Base-by-base conservation (phyloP, 1,140 invertebrate genomes). In the Drosophila repleta region DNA sequence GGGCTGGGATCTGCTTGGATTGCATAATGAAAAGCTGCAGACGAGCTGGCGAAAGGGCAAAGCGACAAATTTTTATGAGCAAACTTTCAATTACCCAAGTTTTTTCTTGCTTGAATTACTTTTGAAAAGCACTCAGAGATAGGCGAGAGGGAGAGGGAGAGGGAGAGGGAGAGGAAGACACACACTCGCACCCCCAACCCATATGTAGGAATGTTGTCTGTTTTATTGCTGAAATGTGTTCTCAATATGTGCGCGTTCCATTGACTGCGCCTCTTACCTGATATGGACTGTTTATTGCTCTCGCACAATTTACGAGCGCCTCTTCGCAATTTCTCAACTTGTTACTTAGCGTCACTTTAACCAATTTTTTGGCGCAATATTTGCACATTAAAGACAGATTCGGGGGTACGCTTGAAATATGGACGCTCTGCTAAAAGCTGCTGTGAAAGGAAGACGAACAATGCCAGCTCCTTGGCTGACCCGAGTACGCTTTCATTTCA, bases 11-110 rank as follows among this genome's bases (percentile, higher is more conserved):
- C 18, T 26, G 32, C 48, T 52, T 70, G 43, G 68, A 60, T 66
- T 81, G 77, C 72, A 81, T 84, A 84, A 84, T 85, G 80, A 84
- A 84, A 84, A 85, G 68, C 77, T 84, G 20, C 76, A 83, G 71
- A 62, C 61, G 24, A 43, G 63, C 55, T 57, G 55, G 39, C 55
- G 32, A 74, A 73, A 56, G 52, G 62, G 70, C 64, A 79, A 66
- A 76, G 79, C 79, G 83, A 87, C 82, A 87, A 88, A 87, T 87
- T 87, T 87, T 87, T 87, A 87, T 87, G 83, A 79, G 83, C 58
- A 87, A 87, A 87, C 83, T 87, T 87, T 87, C 83, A 87, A 87
- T 87, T 87, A 87, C 83, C 79, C 79, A 87, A 87, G 71, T 87
- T 87, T 87, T 87, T 87, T 87, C 75, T 68, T 76, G 83, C 79